These are phyloP conservation scores for Melitaea athalia DNA, from an alignment of 2,888 invertebrate species.

Conservation along the genomic window DNA sequence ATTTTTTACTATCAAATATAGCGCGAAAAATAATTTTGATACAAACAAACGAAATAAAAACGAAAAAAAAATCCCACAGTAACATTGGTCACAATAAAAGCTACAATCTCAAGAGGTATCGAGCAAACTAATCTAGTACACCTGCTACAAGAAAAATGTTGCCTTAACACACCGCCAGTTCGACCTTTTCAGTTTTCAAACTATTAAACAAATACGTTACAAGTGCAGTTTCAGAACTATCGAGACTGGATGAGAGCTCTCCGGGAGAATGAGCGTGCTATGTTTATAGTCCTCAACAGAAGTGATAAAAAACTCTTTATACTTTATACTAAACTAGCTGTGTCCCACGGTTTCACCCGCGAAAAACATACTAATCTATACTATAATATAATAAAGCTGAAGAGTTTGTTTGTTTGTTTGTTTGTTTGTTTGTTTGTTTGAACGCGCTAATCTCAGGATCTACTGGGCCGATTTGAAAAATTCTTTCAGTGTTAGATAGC, in stretches of 20 bases:
- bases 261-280: background rate
- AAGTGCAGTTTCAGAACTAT: constrained; percentile 21
- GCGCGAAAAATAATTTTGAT: background rate
- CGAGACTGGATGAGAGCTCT: constrained; percentile 4
- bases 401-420: too few relatives aligned
- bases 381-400: too few relatives aligned
- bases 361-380: too few relatives aligned
- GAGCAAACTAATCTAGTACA: constrained; percentile 53
- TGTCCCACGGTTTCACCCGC: too few relatives aligned
- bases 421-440: too few relatives aligned
- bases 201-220: constrained; percentile 40
- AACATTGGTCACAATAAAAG: constrained; percentile 32
- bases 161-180: constrained; percentile 43
- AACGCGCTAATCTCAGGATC: too few relatives aligned
- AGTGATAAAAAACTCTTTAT: background rate
- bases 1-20: too few relatives aligned
- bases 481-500: too few relatives aligned
- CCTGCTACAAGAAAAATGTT: constrained; percentile 50
- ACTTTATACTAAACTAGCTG: too few relatives aligned
- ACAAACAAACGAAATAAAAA: background rate
- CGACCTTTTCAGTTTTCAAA: constrained; percentile 42
- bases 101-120: constrained; percentile 51
- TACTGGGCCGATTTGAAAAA: too few relatives aligned
- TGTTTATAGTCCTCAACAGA: background rate
- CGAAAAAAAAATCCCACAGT: constrained; percentile 20